Conservation (phyloP, 2,888 invertebrate species). For the Acronicta aceris region DNA sequence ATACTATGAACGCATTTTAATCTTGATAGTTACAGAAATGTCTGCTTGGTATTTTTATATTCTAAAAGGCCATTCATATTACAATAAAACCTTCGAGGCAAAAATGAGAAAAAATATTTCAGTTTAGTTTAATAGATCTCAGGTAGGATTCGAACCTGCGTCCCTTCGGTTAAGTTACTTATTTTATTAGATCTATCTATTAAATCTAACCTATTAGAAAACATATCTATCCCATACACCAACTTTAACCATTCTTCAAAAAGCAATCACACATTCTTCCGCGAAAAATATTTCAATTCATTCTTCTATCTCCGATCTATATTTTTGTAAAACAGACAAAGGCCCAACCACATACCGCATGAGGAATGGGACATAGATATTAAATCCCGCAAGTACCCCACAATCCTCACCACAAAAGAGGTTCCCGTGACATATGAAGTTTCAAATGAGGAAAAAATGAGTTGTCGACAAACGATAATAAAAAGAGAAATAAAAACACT, state of each 20-base stretch:
- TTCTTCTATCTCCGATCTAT: conserved; percentile 20
- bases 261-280: neutral
- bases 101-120: no score
- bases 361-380: conserved; percentile 42
- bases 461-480: conserved; percentile 3
- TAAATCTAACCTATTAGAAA: no score
- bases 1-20: no score
- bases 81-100: no score
- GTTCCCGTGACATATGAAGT: conserved; percentile 40
- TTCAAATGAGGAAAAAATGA: conserved; percentile 50
- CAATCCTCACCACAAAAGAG: conserved; percentile 31
- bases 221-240: neutral
- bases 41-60: no score
- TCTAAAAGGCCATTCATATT: no score
- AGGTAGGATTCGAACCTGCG: no score
- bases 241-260: neutral
- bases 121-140: no score
- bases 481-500: conserved; percentile 20
- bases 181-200: no score
- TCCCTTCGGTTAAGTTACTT: no score
- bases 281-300: conserved; percentile 4
- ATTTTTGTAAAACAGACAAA: conserved; percentile 19
- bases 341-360: conserved; percentile 8
- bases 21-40: no score
- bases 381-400: conserved; percentile 40